A percentile compares a stretch with the other conserved stretches of the same genome.
These are phyloP conservation scores for Danio rerio DNA, from an alignment of 2,113 vertebrate species.

Conservation along the genomic window DNA sequence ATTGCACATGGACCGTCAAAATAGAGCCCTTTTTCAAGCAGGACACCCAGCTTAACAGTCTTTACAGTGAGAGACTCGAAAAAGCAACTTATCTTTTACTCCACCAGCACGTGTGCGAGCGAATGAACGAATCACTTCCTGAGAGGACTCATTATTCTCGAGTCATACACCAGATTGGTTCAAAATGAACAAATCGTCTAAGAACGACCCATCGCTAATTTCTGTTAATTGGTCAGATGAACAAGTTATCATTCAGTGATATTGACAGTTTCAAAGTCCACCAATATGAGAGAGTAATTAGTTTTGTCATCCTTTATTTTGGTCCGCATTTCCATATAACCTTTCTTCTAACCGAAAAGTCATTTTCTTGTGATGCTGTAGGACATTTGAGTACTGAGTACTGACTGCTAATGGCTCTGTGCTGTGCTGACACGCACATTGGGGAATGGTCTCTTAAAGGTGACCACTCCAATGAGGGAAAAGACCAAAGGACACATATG, in stretches of 20 bases:
- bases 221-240: background rate
- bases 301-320: background rate
- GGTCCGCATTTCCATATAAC: background rate
- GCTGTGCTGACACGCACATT: background rate
- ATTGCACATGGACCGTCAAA: no score
- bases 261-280: background rate
- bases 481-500: background rate
- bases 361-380: slow-evolving; percentile 7
- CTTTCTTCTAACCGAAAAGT: background rate
- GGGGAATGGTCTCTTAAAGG: slow-evolving; percentile 25
- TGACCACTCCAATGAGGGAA: background rate
- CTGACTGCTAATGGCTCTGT: background rate
- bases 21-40: no score
- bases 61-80: no score
- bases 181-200: no score
- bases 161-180: no score
- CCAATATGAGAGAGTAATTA: background rate
- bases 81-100: no score
- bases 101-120: no score
- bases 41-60: no score
- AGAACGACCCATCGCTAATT: background rate
- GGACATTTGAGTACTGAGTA: slow-evolving; percentile 22
- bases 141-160: no score
- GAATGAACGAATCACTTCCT: no score
- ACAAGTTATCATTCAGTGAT: background rate